Evolutionary conservation across 2,113 vertebrate species (phyloP), one percentile per base, ranked within the genome.

Genomic region (Melanocharis versteri): DNA sequence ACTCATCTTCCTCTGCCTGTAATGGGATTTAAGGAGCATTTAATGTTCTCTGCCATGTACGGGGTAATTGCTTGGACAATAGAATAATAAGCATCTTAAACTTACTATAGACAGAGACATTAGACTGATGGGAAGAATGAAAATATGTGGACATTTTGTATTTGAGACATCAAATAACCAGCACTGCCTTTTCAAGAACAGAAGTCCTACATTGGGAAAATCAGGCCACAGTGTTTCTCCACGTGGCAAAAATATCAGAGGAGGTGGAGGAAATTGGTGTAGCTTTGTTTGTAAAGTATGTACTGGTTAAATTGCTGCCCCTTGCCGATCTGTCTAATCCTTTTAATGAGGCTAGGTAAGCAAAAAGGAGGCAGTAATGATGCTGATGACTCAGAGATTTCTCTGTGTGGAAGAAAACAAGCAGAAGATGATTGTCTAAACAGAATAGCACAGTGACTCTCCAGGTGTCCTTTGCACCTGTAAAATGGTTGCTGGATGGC

Each of bases 331-430:
- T 8, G 48, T 66, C 72, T 87, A 78, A 96, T 93, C 82, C 77
- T 84, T 81, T 51, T 96, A 96, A 97, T 80, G 91, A 97, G 65
- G 54, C 90, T 93, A 87, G 58, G 77, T 96, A 94, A 95, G 94
- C 96, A 95, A 88, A 96, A 96, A 89, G 71, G 61, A 79, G 66
- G n/a, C 89, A 53, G 86, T 93, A 90, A 84, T 73, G 92, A 94
- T 88, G 84, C 87, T 87, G 87, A 96, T 94, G 93, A 96, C 83
- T 81, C 78, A 81, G 64, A 80, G 73, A 57, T 93, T 96, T 95
- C 72, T 72, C 73, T 50, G 58, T 50, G 24, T 58, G 84, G 83
- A 89, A 84, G 33, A 61, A 82, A 88, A 87, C 61, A 54, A 48
- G 71, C 64, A 87, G 81, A 91, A 73, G 40, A 31, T 35, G 33